Percentiles rank a stretch among this genome's conserved stretches.
Evolutionary conservation across 2,797 vertebrate species (phyloP).

Genomic region (Poecile montanus): DNA sequence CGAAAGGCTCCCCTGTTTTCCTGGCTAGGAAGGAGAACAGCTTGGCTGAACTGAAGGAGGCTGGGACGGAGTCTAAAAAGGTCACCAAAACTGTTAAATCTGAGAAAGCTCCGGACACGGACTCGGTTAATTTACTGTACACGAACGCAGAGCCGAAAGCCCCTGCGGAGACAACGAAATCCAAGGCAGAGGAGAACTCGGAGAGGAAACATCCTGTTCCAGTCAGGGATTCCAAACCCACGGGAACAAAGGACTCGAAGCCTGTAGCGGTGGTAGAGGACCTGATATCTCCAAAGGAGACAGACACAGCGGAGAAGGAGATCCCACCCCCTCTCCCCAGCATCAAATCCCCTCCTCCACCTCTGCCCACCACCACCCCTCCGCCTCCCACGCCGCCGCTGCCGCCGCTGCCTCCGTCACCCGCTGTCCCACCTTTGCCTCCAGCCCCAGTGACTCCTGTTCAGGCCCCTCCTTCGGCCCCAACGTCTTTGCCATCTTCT

Average conservation of each 20-base stretch:
- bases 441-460: conserved; percentile 66
- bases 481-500: conserved; percentile 69
- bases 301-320: conserved; percentile 75
- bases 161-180: conserved; percentile 65
- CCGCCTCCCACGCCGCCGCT: conserved; percentile 77
- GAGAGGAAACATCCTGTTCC: conserved; percentile 72
- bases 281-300: conserved; percentile 74
- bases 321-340: conserved; percentile 70
- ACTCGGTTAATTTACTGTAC: conserved; percentile 45
- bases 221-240: conserved; percentile 70
- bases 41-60: conserved; percentile 72
- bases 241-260: conserved; percentile 76
- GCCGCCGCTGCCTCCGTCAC: conserved; percentile 78
- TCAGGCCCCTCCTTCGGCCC: conserved; percentile 67
- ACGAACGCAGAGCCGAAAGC: conserved; percentile 72
- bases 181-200: conserved; percentile 74
- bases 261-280: conserved; percentile 69
- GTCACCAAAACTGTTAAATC: conserved; percentile 69
- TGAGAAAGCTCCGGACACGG: conserved; percentile 76
- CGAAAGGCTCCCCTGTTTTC: conserved; percentile 76
- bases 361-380: conserved; percentile 78
- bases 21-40: conserved; percentile 79
- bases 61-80: conserved; percentile 75
- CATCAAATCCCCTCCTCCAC: conserved; percentile 73
- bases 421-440: conserved; percentile 75